Evolutionary conservation across 2,797 vertebrate species (phyloP).

Genomic region (Gila robusta): DNA sequence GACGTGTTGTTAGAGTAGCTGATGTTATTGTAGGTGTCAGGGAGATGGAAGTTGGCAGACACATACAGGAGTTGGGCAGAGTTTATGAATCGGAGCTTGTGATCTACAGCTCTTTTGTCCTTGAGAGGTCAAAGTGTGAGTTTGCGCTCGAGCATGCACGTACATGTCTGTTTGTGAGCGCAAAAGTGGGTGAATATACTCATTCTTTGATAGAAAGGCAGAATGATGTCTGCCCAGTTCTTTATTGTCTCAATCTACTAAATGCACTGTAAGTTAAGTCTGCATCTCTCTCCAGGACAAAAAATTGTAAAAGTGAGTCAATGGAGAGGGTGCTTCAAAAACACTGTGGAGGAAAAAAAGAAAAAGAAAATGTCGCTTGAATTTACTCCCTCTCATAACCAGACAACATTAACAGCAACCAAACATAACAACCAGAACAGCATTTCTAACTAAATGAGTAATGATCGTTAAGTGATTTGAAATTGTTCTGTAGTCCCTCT

Average conservation of each 20-base stretch:
- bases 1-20: slow-evolving; percentile 49
- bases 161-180: slow-evolving; percentile 33
- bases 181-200: slow-evolving; percentile 11
- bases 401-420: slow-evolving; percentile 8
- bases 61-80: slow-evolving; percentile 49
- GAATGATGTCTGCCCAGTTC: slow-evolving; percentile 56
- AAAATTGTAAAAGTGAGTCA: slow-evolving; percentile 33
- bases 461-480: background rate
- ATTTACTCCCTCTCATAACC: slow-evolving; percentile 1
- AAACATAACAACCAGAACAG: background rate
- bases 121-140: slow-evolving; percentile 54
- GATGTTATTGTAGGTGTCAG: slow-evolving; percentile 56
- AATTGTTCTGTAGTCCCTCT: background rate
- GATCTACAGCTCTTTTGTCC: slow-evolving; percentile 60
- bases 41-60: slow-evolving; percentile 54
- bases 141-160: slow-evolving; percentile 8
- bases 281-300: slow-evolving; percentile 39
- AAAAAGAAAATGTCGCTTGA: background rate
- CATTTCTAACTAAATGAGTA: background rate
- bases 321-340: slow-evolving; percentile 27
- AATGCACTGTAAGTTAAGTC: slow-evolving; percentile 69
- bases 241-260: slow-evolving; percentile 69
- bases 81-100: slow-evolving; percentile 29
- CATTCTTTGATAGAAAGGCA: slow-evolving; percentile 51
- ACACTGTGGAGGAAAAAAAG: background rate